Evolutionary conservation across 2,888 invertebrate species (phyloP).

Genomic region (Oegoconia quadripuncta): DNA sequence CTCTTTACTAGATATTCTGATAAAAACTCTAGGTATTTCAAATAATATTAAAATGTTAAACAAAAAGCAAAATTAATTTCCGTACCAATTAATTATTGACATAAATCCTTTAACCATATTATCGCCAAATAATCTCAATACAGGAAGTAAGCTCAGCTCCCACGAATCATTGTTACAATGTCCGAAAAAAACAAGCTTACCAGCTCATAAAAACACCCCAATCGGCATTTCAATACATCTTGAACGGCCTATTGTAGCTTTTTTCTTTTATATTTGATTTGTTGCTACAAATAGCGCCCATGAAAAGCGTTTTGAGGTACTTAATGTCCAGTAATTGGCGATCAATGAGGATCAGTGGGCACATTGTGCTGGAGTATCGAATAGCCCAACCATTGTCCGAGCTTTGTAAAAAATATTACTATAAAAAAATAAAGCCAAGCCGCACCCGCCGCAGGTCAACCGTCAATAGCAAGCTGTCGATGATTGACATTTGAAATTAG

Average conservation of each 20-base stretch:
- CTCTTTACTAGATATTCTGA: neutral
- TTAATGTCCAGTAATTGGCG: constrained; percentile 80
- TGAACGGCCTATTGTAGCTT: constrained; percentile 60
- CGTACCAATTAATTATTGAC: neutral
- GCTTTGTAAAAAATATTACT: constrained; percentile 44
- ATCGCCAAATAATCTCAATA: constrained; percentile 34
- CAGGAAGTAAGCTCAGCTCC: constrained; percentile 41
- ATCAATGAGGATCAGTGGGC: constrained; percentile 79
- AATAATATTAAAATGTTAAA: too few species aligned
- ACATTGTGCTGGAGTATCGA: constrained; percentile 72
- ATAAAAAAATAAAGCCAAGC: constrained; percentile 51
- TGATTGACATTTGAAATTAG: constrained; percentile 46
- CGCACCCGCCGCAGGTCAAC: constrained; percentile 61
- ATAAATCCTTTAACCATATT: constrained; percentile 36
- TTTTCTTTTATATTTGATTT: constrained; percentile 69
- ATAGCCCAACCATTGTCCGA: constrained; percentile 61
- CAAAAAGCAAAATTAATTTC: neutral
- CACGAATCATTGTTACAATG: constrained; percentile 45
- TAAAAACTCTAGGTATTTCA: too few species aligned
- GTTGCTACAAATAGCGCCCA: constrained; percentile 74
- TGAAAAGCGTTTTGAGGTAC: constrained; percentile 75
- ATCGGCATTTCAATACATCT: constrained; percentile 60
- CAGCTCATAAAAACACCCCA: constrained; percentile 55
- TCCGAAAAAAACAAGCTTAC: constrained; percentile 56
- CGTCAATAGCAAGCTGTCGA: constrained; percentile 56